These are phyloP conservation scores for Dascyllus trimaculatus DNA, from an alignment of 2,113 vertebrate species.

Conservation along the genomic window DNA sequence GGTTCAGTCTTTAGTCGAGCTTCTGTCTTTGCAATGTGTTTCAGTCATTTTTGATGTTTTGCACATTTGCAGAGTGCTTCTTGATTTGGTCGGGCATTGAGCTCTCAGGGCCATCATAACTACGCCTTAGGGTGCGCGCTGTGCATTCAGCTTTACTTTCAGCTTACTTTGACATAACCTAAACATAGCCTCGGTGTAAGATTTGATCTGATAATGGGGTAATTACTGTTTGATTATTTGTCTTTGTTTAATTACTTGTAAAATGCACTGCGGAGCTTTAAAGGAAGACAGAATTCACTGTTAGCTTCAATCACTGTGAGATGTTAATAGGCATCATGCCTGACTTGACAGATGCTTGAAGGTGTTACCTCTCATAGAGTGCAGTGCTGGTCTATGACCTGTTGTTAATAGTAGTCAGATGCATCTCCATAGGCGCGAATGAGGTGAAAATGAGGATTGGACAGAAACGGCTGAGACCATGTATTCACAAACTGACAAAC, in stretches of 20 bases:
- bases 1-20: neutral
- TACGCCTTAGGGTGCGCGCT: neutral
- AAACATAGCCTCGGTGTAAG: conserved; percentile 3
- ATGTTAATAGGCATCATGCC: conserved; percentile 65
- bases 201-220: conserved; percentile 34
- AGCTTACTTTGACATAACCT: conserved; percentile 14
- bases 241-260: conserved; percentile 52
- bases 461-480: conserved; percentile 82
- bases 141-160: neutral
- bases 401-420: conserved; percentile 83
- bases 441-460: conserved; percentile 85
- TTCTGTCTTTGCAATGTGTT: neutral
- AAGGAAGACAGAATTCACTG: conserved; percentile 26
- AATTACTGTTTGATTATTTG: conserved; percentile 33
- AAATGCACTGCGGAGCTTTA: conserved; percentile 7
- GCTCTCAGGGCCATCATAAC: neutral
- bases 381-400: conserved; percentile 74
- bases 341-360: conserved; percentile 77
- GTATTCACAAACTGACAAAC: conserved; percentile 27
- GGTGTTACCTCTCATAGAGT: conserved; percentile 63
- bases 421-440: conserved; percentile 79
- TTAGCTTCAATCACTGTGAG: conserved; percentile 53
- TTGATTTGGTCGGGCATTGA: neutral
- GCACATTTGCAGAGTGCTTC: neutral
- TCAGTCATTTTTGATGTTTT: neutral